Base-by-base conservation (phyloP, 1,140 invertebrate genomes). In the Pomacea maculata region DNA sequence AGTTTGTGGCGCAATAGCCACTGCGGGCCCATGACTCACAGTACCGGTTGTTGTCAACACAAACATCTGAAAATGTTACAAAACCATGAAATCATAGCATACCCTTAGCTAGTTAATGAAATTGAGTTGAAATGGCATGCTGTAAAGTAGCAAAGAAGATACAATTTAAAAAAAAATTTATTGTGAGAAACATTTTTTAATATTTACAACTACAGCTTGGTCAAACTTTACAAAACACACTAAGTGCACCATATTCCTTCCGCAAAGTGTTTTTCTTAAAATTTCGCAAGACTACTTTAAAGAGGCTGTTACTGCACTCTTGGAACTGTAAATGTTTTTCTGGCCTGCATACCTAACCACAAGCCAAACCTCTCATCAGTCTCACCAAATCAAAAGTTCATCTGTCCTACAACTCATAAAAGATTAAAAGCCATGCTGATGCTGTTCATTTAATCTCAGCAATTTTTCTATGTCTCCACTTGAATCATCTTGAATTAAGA, bases 1-100 rank as follows among this genome's bases (percentile, higher is more conserved):
- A 29, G 74, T 75, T 75, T 19, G 54, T 75, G 74, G 54, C 25
- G 29, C 74, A 75, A 25, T 75, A 75, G 4, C 74, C 74, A 14
- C 57, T 64, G 25, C 14, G 19, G 21, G 74, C n/a, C 74, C 74
- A 75, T 12, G 55, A 21, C 14, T 11, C n/a, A 57, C 73, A 75
- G 21, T 54, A 52, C 25, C 10, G n/a, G 34, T 52, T 57, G 54
- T 75, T 57, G 73, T 75, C 73, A 15, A 21, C 61, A 57, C 73
- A 75, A 9, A 21, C n/a, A 9, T 21, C 19, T 29, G 29, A 12
- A 19, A 54, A 75, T 8, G 54, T 10, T 10, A 2, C 19, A 29
- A 73, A 34, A 73, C 19, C 19, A 54, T 5, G 6, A 10, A 10
- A 73, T 6, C 45, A 17, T 15, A 3, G 34, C 0, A 0, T 34